Evolutionary conservation across 2,888 invertebrate species (phyloP), one percentile per base, ranked within the genome.

Genomic region (Philonicus albiceps): DNA sequence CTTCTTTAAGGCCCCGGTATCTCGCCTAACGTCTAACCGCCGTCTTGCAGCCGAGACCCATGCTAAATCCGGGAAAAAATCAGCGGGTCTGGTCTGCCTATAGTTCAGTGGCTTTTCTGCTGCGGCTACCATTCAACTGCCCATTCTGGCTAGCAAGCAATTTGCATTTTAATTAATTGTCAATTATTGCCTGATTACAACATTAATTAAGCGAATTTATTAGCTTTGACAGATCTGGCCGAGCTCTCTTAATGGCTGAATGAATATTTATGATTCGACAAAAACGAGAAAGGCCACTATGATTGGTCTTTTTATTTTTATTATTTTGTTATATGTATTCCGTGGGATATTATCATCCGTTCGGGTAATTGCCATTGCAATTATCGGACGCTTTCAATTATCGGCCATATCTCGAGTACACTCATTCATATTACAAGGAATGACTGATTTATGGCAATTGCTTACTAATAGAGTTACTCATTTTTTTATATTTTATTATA

Each of bases 151-250:
- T 64, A 31, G 34, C 83, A 64, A 49, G 83, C 83, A 89, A 89
- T 89, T 89, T 89, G 89, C 89, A 89, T 89, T 89, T 89, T 89
- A 89, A 89, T 89, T 89, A 89, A 89, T 89, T 89, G 89, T 88
- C 89, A 89, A 89, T 89, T 89, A 89, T 88, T 87, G 83, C 73
- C 86, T 88, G 87, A 88, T 88, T 88, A 89, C 87, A 88, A 87
- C 86, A 88, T 85, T 87, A 88, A 88, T 87, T 87, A 87, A 88
- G 74, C 87, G 88, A 89, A 89, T 89, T 89, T 89, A 89, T 89
- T 89, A 87, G 88, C 88, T 89, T 88, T 88, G 88, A 88, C 87
- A 86, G 83, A 87, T 87, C 86, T 80, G 80, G 75, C 86, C 80
- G 80, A 87, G 86, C 86, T 86, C 64, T 64, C 80, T 85, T 85